A percentile compares a stretch with the other conserved stretches of the same genome.
Conservation (phyloP, 2,797 vertebrate species). For the Steatocranus sp. region DNA sequence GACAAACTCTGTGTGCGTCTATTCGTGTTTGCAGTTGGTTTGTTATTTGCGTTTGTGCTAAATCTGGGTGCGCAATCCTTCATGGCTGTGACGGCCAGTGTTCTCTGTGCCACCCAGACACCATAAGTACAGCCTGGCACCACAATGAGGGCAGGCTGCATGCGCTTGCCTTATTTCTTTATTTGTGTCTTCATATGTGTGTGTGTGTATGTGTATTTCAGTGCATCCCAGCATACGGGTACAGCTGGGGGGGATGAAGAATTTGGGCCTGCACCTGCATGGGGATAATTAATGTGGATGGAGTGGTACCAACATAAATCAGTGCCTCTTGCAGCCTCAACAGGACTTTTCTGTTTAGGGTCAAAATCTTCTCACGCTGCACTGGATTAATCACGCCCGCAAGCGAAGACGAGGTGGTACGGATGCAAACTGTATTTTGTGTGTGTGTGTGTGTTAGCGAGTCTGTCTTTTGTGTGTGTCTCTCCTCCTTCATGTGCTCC, state of each 20-base stretch:
- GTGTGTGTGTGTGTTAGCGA: constrained; percentile 4
- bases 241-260: constrained; percentile 66
- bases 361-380: constrained; percentile 76
- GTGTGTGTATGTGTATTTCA: constrained; percentile 16
- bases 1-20: constrained; percentile 5
- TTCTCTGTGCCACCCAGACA: constrained; percentile 75
- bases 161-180: constrained; percentile 44
- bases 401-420: constrained; percentile 48
- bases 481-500: not conserved
- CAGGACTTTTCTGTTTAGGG: constrained; percentile 82
- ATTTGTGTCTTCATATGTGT: constrained; percentile 12
- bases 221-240: constrained; percentile 28
- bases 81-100: constrained; percentile 49
- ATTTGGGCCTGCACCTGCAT: constrained; percentile 80
- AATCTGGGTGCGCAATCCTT: constrained; percentile 66
- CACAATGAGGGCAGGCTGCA: constrained; percentile 52
- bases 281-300: constrained; percentile 79
- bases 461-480: constrained; percentile 10
- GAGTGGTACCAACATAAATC: constrained; percentile 78
- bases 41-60: constrained; percentile 66
- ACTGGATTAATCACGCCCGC: constrained; percentile 77
- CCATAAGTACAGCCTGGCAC: constrained; percentile 52
- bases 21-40: constrained; percentile 38
- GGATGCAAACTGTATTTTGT: constrained; percentile 38
- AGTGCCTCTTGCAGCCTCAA: constrained; percentile 79